Conservation (phyloP, 2,797 vertebrate genomes). For the Hippopotamyrus pictus region DNA sequence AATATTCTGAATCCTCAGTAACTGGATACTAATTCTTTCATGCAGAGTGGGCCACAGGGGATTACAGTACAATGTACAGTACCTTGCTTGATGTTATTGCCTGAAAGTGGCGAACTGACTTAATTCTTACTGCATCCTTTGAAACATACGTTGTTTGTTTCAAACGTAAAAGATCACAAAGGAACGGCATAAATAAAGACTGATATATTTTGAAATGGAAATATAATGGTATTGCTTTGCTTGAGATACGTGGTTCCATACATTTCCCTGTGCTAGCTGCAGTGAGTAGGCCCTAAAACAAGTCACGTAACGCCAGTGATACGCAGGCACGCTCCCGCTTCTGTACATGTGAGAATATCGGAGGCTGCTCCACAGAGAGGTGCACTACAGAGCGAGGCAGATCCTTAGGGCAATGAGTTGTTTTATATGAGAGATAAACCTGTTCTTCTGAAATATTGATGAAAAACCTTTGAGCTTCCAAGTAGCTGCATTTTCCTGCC, state of each 20-base stretch:
- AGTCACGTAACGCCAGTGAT: neutral
- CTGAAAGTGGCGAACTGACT: neutral
- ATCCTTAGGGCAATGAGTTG: conserved; percentile 15
- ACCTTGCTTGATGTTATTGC: neutral
- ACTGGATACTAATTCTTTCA: neutral
- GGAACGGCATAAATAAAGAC: neutral
- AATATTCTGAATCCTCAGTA: neutral
- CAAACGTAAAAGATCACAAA: neutral
- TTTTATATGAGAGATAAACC: conserved; percentile 21
- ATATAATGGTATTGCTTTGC: neutral
- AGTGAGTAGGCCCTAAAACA: neutral
- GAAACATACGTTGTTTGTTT: neutral
- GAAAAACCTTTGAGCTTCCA: conserved; percentile 14
- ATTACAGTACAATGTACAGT: neutral
- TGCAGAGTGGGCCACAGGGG: neutral
- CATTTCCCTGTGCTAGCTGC: neutral
- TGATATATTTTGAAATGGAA: neutral
- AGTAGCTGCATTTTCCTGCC: conserved; percentile 15
- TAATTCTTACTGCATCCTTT: neutral
- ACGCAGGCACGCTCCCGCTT: neutral
- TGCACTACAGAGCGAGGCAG: neutral
- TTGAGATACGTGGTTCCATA: neutral
- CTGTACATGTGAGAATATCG: neutral
- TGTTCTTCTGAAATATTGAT: conserved; percentile 22
- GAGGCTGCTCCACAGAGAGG: neutral